Evolutionary conservation across 2,113 vertebrate species (phyloP).

Genomic region (Chloropsis hardwickii): DNA sequence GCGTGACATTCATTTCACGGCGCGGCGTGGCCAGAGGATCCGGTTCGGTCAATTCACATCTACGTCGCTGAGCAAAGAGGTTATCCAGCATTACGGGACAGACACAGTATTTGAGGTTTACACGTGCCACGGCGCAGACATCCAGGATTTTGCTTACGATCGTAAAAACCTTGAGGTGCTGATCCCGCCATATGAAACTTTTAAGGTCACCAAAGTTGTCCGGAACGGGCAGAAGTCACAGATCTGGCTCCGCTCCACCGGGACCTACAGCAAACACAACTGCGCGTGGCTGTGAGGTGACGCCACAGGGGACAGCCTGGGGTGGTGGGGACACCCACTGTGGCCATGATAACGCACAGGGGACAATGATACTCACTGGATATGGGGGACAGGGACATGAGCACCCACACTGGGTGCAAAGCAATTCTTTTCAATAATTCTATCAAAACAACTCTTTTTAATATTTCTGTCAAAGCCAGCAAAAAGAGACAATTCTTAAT

Average conservation of each 20-base stretch:
- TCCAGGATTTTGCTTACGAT: too few relatives aligned
- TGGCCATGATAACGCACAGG: too few relatives aligned
- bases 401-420: too few relatives aligned
- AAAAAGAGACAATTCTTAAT: background rate
- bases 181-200: background rate
- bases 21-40: background rate
- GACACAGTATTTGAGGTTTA: background rate
- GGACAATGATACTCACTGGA: too few relatives aligned
- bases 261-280: background rate
- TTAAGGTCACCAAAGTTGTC: background rate
- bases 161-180: background rate
- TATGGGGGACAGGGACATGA: too few relatives aligned
- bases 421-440: background rate
- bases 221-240: accelerated
- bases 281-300: background rate
- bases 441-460: background rate
- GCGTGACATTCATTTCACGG: background rate
- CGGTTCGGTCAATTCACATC: background rate
- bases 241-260: background rate
- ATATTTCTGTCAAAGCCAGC: background rate
- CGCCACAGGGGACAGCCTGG: background rate
- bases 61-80: background rate
- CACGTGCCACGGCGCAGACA: background rate
- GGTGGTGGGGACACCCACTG: too few relatives aligned
- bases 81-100: too few relatives aligned